Evolutionary conservation across 2,888 invertebrate genomes (phyloP), one percentile per base, ranked within the genome.

Genomic region (Megaustenia siamemsis): DNA sequence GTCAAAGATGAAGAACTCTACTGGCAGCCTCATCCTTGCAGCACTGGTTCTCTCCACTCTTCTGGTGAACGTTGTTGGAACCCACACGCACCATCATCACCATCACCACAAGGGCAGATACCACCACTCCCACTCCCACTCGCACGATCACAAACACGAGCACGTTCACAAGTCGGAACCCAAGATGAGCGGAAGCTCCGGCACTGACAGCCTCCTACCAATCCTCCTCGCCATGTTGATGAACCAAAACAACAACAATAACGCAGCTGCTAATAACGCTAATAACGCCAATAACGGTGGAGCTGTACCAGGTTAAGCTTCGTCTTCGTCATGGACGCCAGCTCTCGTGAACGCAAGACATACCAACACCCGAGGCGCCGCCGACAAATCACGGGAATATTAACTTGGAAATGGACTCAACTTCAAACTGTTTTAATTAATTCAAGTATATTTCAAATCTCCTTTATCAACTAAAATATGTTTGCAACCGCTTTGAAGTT

Each of bases 1-100:
- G n/a, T n/a, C n/a, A n/a, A n/a, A n/a, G n/a, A 77, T 77, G 76
- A 38, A 77, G 60, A 21, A 24, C 12, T 40, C 76, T 8, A n/a
- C 60, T 10, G 24, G 38, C 76, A 77, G 60, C 49, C 24, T 77
- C n/a, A n/a, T 77, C 10, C 40, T 77, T 38, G 40, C 60, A 3
- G 12, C 60, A 12, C 53, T 77, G n/a, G 76, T 77, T 53, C 24
- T 40, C 38, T 77, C 60, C 56, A 77, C 38, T 15, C 40, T 77
- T 24, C 24, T 77, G 0, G 60, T 38, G 21, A 60, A 77, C n/a
- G 60, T 77, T 5, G 76, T 15, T 5, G 5, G 38, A 24, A n/a
- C 56, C 0, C 43, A 71, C 71, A 43, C 43, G 35, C n/a, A n/a
- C 43, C 60, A 77, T n/a, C 79, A 66, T 35, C 79, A 79, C 21